phyloP scores from a whole-genome alignment of 1,140 invertebrate species.

The Maniola jurtina region DNA sequence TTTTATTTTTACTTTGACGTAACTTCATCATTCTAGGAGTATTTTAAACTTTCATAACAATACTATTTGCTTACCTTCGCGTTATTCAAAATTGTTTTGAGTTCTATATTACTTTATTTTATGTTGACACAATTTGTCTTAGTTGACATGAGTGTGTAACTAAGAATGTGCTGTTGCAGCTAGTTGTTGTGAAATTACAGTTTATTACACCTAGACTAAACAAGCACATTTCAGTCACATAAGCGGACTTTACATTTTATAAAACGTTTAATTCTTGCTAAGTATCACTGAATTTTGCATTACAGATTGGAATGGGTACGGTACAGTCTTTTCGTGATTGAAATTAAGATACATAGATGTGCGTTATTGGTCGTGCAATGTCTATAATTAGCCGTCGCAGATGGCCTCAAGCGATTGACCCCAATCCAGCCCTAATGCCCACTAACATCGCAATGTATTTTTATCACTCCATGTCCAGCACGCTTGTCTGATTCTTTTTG shows the following conservation, averaged over 20 bases:
- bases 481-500: conserved; percentile 40
- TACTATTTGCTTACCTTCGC: too few relatives aligned
- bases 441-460: conserved; percentile 63
- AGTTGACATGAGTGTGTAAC: neutral
- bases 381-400: conserved; percentile 74
- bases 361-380: conserved; percentile 55
- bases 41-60: too few relatives aligned
- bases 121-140: neutral
- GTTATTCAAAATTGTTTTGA: too few relatives aligned
- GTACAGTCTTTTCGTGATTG: conserved; percentile 34
- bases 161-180: neutral
- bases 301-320: neutral
- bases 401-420: conserved; percentile 76
- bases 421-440: conserved; percentile 69
- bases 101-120: too few relatives aligned
- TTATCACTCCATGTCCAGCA: conserved; percentile 58
- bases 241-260: neutral
- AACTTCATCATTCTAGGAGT: too few relatives aligned
- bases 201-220: neutral
- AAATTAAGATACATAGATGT: conserved; percentile 60
- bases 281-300: too few relatives aligned
- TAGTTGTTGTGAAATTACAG: neutral
- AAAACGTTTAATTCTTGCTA: too few relatives aligned
- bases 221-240: neutral
- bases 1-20: too few relatives aligned